phyloP scores from a whole-genome alignment of 2,113 vertebrate genomes.

The Galeopterus variegatus region DNA sequence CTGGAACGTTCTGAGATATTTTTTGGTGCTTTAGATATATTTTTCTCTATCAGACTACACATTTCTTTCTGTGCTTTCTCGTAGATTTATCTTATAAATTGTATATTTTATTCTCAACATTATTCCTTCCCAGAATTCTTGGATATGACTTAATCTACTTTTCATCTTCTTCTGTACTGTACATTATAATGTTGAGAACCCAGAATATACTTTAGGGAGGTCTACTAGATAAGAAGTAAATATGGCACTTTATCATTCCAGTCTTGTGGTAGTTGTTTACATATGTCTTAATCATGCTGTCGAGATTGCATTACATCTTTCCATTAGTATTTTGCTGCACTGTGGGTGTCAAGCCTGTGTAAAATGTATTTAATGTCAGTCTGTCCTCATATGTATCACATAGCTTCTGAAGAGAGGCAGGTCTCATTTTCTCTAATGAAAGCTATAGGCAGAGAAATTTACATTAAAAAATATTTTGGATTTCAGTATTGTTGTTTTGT shows the following conservation, averaged over 20 bases:
- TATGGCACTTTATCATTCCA: neutral
- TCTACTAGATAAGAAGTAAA: neutral
- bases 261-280: neutral
- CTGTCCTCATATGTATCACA: neutral
- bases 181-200: neutral
- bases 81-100: neutral
- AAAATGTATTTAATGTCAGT: conserved; percentile 53
- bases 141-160: conserved; percentile 34
- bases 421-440: neutral
- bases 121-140: conserved; percentile 39
- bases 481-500: neutral
- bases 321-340: neutral
- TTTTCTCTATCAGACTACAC: neutral
- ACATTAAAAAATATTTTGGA: neutral
- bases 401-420: conserved; percentile 28
- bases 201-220: neutral
- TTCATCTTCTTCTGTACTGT: conserved; percentile 31
- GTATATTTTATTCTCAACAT: neutral
- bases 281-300: conserved; percentile 30
- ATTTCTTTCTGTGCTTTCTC: conserved; percentile 21
- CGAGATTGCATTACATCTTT: neutral
- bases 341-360: neutral
- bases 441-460: conserved; percentile 31
- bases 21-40: neutral
- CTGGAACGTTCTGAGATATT: neutral